Evolutionary conservation across 2,888 invertebrate genomes (phyloP).

Genomic region (Julus scandinavius): DNA sequence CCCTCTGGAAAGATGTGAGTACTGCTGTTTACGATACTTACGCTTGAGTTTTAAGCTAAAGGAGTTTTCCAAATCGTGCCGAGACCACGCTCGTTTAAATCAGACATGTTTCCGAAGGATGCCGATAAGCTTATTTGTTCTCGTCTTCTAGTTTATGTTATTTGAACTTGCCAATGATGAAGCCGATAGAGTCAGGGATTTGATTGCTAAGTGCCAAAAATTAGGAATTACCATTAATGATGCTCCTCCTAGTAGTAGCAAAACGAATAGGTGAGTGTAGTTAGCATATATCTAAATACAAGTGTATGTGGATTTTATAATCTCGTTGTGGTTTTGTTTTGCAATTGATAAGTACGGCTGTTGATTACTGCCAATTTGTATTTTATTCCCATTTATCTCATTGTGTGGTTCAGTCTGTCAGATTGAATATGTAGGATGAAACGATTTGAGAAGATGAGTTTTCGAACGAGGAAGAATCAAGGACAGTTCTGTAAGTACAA

Average conservation of each 20-base stretch:
- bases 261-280: constrained; percentile 12
- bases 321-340: not conserved
- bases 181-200: constrained; percentile 36
- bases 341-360: not conserved
- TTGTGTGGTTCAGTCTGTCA: constrained; percentile 12
- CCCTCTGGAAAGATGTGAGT: constrained; percentile 51
- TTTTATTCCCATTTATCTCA: not conserved
- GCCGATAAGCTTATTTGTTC: not conserved
- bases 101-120: not conserved
- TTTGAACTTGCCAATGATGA: constrained; percentile 47
- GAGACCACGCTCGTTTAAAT: too few species aligned
- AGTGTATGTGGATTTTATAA: too few species aligned
- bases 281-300: not conserved
- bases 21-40: too few species aligned
- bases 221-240: not conserved
- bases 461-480: not conserved
- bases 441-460: not conserved
- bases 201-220: constrained; percentile 49
- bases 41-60: not conserved
- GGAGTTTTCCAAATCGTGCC: too few species aligned
- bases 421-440: not conserved
- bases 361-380: not conserved
- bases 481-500: constrained; percentile 40
- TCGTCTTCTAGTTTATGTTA: constrained; percentile 26
- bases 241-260: not conserved